Percentiles rank a stretch among this genome's conserved stretches.
These are phyloP conservation scores for Steatornis caripensis DNA, from an alignment of 2,113 vertebrate species.

Conservation along the genomic window DNA sequence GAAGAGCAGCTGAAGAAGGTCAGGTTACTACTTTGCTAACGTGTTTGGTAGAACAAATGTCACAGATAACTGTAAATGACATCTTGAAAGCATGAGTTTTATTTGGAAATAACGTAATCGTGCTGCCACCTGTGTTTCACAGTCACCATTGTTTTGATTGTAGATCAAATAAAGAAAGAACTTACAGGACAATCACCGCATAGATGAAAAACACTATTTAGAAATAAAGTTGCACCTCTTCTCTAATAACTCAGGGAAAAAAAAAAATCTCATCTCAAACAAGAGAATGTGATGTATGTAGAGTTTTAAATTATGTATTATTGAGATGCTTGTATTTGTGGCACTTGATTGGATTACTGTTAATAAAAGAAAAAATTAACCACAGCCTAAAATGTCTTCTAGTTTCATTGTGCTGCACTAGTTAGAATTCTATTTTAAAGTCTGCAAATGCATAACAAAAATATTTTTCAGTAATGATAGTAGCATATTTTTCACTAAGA, in stretches of 20 bases:
- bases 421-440: neutral
- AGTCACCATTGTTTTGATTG: neutral
- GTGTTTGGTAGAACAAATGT: neutral
- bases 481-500: neutral
- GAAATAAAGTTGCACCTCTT: neutral
- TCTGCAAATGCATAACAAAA: neutral
- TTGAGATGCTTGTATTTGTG: neutral
- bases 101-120: neutral
- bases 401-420: neutral
- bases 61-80: neutral
- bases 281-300: neutral
- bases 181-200: neutral
- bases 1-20: conserved; percentile 98
- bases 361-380: neutral
- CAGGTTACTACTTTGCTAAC: neutral
- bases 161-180: neutral
- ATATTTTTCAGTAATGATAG: neutral
- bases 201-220: neutral
- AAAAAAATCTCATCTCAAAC: neutral
- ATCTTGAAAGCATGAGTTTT: neutral
- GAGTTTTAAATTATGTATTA: neutral
- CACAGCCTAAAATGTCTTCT: neutral
- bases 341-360: neutral
- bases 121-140: neutral
- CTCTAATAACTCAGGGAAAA: neutral